Evolutionary conservation across 2,888 invertebrate species (phyloP), one percentile per base, ranked within the genome.

Genomic region (Aproaerema taeniolella): DNA sequence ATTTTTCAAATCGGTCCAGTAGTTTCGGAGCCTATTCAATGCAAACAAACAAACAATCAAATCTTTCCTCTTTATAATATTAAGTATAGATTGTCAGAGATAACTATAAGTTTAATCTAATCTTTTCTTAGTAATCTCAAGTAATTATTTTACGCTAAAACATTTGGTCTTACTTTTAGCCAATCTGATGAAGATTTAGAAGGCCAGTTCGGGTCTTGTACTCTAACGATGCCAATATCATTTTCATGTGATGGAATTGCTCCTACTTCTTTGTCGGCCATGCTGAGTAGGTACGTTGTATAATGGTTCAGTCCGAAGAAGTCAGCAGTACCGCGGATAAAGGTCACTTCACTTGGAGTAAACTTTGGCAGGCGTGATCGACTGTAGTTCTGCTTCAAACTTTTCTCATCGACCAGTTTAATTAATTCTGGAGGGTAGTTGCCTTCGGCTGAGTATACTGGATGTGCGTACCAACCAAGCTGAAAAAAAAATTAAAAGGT

Each of bases 181-280:
- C 91, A 91, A 2, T 67, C 61, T 0, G 86, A 86, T 4, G 89
- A 89, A n/a, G 88, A 89, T 26, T 87, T 87, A 9, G 82, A 80
- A 24, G 88, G 88, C 92, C 92, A 92, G 1, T 75, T 76, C 1
- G 86, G 80, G 61, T 91, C 88, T 51, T 87, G 81, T 29, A 80
- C 83, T 50, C 87, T 71, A 8, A 88, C 69, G 13, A 90, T 85
- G 1, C 91, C 91, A 54, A 89, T 80, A 57, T 91, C 91, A 42
- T 91, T 90, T 53, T 81, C 81, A 39, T 88, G 89, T 0, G 91
- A 90, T 0, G 91, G 90, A 31, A 79, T 60, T 14, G 67, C 61
- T 1, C 87, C 87, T 0, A 85, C 83, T 58, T 78, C 70, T 29
- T 59, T 55, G 26, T 79, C 68, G 15, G 85, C 78, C 78, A 80